Evolutionary conservation across 2,797 vertebrate species (phyloP).

Genomic region (Choloepus didactylus): DNA sequence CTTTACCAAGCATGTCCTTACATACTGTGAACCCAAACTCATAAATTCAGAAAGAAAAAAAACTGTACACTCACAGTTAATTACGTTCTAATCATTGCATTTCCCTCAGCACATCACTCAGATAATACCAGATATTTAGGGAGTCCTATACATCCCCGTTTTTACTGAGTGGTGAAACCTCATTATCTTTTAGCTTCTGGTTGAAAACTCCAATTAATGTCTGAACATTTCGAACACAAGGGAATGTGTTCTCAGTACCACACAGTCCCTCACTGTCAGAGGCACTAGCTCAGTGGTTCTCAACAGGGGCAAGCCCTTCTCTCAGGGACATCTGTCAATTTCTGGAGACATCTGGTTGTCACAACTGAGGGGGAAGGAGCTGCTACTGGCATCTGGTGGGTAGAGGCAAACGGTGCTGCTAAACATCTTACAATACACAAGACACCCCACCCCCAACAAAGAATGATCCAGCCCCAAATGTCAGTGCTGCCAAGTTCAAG

Average conservation of each 20-base stretch:
- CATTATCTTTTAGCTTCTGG: not conserved
- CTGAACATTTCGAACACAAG: not conserved
- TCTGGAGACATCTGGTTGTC: not conserved
- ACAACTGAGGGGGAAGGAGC: not conserved
- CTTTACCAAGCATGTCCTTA: not conserved
- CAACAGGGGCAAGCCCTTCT: not conserved
- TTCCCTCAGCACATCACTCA: not conserved
- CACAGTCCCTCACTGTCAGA: not conserved
- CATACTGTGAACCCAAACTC: not conserved
- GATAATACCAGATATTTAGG: not conserved
- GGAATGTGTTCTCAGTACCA: not conserved
- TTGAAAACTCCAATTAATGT: constrained; percentile 23
- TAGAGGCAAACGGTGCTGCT: not conserved
- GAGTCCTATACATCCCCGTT: not conserved
- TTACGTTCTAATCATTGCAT: not conserved
- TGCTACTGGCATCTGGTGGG: not conserved
- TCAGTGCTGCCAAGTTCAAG: not conserved
- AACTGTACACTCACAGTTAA: not conserved
- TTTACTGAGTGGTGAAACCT: not conserved
- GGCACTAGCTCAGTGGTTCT: not conserved
- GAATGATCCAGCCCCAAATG: not conserved
- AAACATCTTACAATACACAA: not conserved
- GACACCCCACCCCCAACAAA: not conserved
- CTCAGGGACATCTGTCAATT: not conserved
- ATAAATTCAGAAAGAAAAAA: not conserved